A percentile compares a stretch with the other conserved stretches of the same genome.
Conservation (phyloP, 1,140 invertebrate species). For the Cotesia chilonis region DNA sequence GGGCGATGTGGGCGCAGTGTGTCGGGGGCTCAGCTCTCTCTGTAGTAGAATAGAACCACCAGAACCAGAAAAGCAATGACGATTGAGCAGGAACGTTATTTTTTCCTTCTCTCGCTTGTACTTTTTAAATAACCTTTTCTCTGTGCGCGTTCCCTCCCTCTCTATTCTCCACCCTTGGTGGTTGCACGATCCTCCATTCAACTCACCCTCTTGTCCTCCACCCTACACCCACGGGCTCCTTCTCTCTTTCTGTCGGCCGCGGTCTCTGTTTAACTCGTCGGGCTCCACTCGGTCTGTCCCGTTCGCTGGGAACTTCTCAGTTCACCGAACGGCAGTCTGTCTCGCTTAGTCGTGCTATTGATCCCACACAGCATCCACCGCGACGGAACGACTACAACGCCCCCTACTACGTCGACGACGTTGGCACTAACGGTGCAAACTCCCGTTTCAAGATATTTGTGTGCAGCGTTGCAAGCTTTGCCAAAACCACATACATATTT, state of each 20-base stretch:
- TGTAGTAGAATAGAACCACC: no score
- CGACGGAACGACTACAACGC: slow-evolving; percentile 63
- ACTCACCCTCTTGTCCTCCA: slow-evolving; percentile 25
- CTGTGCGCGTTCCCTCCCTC: slow-evolving; percentile 13
- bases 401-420: slow-evolving; percentile 42
- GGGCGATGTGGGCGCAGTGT: no score
- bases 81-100: slow-evolving; percentile 8
- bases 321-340: slow-evolving; percentile 33
- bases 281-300: slow-evolving; percentile 32
- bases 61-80: no score
- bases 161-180: background rate
- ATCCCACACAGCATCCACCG: slow-evolving; percentile 66
- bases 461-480: slow-evolving; percentile 30
- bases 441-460: slow-evolving; percentile 26
- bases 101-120: slow-evolving; percentile 35
- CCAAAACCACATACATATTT: background rate
- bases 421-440: slow-evolving; percentile 12
- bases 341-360: slow-evolving; percentile 57
- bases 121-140: slow-evolving; percentile 32
- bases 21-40: no score
- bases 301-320: slow-evolving; percentile 12
- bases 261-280: background rate
- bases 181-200: slow-evolving; percentile 21
- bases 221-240: background rate
- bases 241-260: no score